A percentile compares a stretch with the other conserved stretches of the same genome.
Evolutionary conservation across 2,113 vertebrate genomes (phyloP).

Genomic region (Grammatotria lemairii): DNA sequence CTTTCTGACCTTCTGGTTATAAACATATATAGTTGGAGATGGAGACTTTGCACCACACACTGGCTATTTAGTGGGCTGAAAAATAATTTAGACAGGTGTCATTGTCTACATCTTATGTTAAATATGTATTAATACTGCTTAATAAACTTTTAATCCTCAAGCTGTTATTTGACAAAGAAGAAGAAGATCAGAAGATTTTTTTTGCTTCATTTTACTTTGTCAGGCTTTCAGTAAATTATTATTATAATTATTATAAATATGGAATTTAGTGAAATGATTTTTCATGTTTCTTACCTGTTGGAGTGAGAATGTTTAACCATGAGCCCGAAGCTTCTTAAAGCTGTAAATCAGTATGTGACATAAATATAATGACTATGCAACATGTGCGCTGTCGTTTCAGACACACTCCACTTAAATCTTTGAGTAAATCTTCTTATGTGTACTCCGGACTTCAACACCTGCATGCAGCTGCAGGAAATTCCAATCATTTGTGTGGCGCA

Average conservation of each 20-base stretch:
- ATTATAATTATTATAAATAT: neutral
- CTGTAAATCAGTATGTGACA: neutral
- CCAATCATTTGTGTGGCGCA: neutral
- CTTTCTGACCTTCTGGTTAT: neutral
- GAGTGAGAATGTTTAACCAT: neutral
- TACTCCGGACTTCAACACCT: neutral
- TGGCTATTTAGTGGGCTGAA: neutral
- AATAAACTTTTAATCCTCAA: neutral
- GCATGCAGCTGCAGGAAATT: neutral
- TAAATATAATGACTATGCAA: neutral
- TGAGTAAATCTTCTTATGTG: neutral
- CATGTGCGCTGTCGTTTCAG: neutral
- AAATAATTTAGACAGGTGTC: neutral
- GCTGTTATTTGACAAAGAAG: neutral
- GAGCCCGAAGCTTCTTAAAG: neutral
- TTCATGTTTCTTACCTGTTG: neutral
- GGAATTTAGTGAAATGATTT: accelerated
- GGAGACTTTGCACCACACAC: neutral
- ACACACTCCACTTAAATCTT: neutral
- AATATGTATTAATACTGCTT: accelerated
- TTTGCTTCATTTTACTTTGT: neutral
- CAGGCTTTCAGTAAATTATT: neutral
- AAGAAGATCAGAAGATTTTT: neutral
- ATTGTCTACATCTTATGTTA: neutral
- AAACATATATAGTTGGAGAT: neutral